Evolutionary conservation across 92 coral and sea anemone genomes (phyloP), one percentile per base, ranked within the genome.

Genomic region (Epizoanthus fatuus): DNA sequence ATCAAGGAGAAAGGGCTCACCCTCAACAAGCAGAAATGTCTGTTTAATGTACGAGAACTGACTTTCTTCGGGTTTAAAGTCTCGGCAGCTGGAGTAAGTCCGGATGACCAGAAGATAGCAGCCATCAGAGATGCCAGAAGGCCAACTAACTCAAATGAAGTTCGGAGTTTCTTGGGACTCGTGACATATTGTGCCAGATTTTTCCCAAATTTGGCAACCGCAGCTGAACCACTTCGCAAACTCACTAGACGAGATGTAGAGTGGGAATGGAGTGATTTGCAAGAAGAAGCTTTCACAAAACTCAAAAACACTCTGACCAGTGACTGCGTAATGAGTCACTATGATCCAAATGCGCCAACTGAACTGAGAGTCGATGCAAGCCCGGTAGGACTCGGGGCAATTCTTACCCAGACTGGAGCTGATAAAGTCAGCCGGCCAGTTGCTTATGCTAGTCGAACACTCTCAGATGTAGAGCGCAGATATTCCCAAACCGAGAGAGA

Each of bases 401-500:
- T 22, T 22, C 25, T 22, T 20, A 42, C 69, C 16, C 82, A 84
- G 39, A 51, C 55, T 51, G 55, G 55, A 12, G 0, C 69, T 19
- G 52, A 57, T 17, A 68, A 68, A 4, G 71, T 22, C 17, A 38
- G 13, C 7, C 38, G 54, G 2, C 69, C 52, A 2, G 49, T 78
- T 10, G 70, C 51, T 7, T 78, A 78, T 59, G 83, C 83, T 17
- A 78, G 83, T 78, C 68, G 83, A 11, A 57, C 71, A 4, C 83
- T 57, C 5, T 32, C 83, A 14, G 20, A 15, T 29, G 82, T 74
- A 15, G 88, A 85, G 35, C 67, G 56, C 20, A 66, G 75, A 6
- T 81, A 81, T 51, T 57, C 81, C 44, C 90, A 87, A 79, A 87
- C 73, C 2, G 74, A 80, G 20, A 63, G 81, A 19, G 90, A 87